phyloP scores from a whole-genome alignment of 2,113 vertebrate genomes.

The Burhinus bistriatus region DNA sequence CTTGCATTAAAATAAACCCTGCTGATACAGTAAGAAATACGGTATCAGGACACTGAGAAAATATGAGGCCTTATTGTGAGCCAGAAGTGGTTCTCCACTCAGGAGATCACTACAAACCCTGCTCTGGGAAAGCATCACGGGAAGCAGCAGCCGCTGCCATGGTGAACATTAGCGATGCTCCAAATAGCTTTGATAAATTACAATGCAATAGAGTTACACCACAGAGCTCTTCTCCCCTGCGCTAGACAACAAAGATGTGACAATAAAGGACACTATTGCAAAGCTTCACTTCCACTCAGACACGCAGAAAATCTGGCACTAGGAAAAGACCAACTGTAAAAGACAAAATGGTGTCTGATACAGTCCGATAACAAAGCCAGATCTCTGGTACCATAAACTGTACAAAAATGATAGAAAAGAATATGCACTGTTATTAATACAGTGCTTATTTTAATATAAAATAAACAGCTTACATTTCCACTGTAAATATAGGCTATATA shows the following conservation, averaged over 20 bases:
- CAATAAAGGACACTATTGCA: constrained; percentile 44
- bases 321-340: constrained; percentile 58
- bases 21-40: constrained; percentile 24
- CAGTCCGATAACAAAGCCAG: constrained; percentile 65
- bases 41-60: constrained; percentile 20
- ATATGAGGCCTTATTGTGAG: background rate
- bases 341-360: constrained; percentile 40
- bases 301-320: constrained; percentile 52
- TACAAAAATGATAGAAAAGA: constrained; percentile 80
- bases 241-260: constrained; percentile 44
- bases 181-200: constrained; percentile 45
- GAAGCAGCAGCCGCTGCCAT: constrained; percentile 7
- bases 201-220: constrained; percentile 42
- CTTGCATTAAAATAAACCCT: constrained; percentile 24
- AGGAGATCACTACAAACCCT: background rate
- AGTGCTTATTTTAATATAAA: constrained; percentile 88
- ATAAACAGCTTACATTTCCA: constrained; percentile 86
- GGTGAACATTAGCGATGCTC: constrained; percentile 19
- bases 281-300: constrained; percentile 55
- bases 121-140: constrained; percentile 30
- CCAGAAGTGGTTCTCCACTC: background rate
- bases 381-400: constrained; percentile 74
- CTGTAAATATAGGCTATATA: constrained; percentile 89
- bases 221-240: constrained; percentile 48
- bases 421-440: constrained; percentile 76